These are phyloP conservation scores for Silurus meridionalis DNA, from an alignment of 2,113 vertebrate species.

Conservation along the genomic window DNA sequence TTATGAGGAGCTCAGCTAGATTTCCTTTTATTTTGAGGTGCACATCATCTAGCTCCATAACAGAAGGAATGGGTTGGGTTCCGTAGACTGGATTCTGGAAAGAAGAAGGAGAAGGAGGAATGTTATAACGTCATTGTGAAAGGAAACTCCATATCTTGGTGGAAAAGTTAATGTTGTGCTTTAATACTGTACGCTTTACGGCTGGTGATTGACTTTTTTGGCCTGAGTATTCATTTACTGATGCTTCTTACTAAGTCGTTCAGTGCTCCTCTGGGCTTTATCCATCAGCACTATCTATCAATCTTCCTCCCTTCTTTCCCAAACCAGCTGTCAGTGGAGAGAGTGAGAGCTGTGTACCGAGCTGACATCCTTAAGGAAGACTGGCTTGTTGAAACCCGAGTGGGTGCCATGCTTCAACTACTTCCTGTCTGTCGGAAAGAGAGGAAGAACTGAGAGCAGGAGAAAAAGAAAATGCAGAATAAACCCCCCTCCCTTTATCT, in stretches of 20 bases:
- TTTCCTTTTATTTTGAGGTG: not conserved
- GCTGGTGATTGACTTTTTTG: slow-evolving; percentile 21
- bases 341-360: slow-evolving; percentile 32
- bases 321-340: slow-evolving; percentile 48
- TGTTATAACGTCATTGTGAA: not conserved
- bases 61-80: no score
- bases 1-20: not conserved
- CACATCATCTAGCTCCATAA: not conserved
- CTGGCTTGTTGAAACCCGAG: slow-evolving; percentile 45
- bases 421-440: slow-evolving; percentile 25
- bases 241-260: slow-evolving; percentile 25
- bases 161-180: not conserved
- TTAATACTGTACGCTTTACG: not conserved
- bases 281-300: slow-evolving; percentile 39
- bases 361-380: slow-evolving; percentile 52
- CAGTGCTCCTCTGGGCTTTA: slow-evolving; percentile 18
- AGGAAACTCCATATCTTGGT: not conserved
- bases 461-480: not conserved
- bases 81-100: not conserved
- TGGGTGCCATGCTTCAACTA: slow-evolving; percentile 21
- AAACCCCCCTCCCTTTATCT: not conserved
- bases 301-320: slow-evolving; percentile 46
- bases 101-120: not conserved
- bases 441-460: not conserved
- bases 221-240: slow-evolving; percentile 18